A percentile compares a stretch with the other conserved stretches of the same genome.
phyloP scores from a whole-genome alignment of 2,888 invertebrate species.

The Latheticus oryzae region DNA sequence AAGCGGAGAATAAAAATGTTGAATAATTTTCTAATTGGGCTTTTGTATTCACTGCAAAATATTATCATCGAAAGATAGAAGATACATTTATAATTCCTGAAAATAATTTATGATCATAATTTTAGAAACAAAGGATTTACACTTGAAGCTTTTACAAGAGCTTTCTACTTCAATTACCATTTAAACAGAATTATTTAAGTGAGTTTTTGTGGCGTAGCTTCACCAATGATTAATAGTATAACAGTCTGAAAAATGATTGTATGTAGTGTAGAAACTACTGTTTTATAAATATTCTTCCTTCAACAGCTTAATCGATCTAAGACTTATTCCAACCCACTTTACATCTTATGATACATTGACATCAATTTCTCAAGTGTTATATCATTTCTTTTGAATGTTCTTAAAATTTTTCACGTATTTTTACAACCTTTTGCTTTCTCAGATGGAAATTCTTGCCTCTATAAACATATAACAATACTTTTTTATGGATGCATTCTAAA shows the following conservation, averaged over 20 bases:
- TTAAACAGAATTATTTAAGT: neutral
- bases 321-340: constrained; percentile 20
- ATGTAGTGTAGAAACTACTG: constrained; percentile 1
- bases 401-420: neutral
- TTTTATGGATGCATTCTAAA: neutral
- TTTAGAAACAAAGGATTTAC: neutral
- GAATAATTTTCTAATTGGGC: no score
- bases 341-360: constrained; percentile 24
- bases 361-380: constrained; percentile 13
- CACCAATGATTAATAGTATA: neutral
- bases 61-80: no score
- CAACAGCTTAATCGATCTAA: constrained; percentile 24
- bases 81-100: no score
- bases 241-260: neutral
- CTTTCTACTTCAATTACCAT: neutral
- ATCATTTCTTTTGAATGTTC: constrained; percentile 24
- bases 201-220: neutral
- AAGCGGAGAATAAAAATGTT: no score
- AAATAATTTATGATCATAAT: no score
- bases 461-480: constrained; percentile 17
- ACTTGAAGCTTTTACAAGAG: neutral
- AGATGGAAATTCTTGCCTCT: constrained; percentile 10
- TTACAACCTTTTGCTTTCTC: constrained; percentile 11
- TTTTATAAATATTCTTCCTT: constrained; percentile 21
- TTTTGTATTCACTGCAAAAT: no score